Percentiles rank a stretch among this genome's conserved stretches.
Evolutionary conservation across 2,888 invertebrate genomes (phyloP).

Genomic region (Corbicula japonica): DNA sequence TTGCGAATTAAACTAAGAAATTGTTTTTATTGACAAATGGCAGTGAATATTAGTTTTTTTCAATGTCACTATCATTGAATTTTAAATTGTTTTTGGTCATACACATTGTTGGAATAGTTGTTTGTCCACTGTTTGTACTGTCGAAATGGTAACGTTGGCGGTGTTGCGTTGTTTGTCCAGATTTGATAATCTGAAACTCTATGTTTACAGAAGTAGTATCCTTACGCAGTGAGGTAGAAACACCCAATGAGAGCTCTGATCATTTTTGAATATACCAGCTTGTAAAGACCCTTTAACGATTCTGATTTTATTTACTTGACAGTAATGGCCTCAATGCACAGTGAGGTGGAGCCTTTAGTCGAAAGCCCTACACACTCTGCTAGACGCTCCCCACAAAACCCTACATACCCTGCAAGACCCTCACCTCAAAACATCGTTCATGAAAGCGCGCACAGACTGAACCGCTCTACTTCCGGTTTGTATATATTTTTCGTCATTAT

Average conservation of each 20-base stretch:
- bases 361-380: not conserved
- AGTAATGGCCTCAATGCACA: conserved; percentile 26
- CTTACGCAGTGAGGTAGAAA: not conserved
- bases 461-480: not conserved
- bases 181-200: too few species aligned
- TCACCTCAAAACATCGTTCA: not conserved
- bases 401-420: not conserved
- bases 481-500: not conserved
- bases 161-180: too few species aligned
- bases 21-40: too few species aligned
- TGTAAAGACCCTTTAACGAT: not conserved
- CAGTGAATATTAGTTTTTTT: too few species aligned
- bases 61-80: too few species aligned
- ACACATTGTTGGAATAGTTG: not conserved
- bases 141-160: not conserved
- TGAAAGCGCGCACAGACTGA: not conserved
- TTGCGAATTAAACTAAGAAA: too few species aligned
- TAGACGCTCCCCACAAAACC: not conserved
- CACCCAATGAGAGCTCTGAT: not conserved
- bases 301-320: not conserved
- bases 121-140: not conserved
- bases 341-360: not conserved
- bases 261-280: not conserved
- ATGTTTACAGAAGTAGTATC: not conserved
- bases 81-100: not conserved